Evolutionary conservation across 2,888 invertebrate species (phyloP).

Genomic region (Rambutsinella grinnellia): DNA sequence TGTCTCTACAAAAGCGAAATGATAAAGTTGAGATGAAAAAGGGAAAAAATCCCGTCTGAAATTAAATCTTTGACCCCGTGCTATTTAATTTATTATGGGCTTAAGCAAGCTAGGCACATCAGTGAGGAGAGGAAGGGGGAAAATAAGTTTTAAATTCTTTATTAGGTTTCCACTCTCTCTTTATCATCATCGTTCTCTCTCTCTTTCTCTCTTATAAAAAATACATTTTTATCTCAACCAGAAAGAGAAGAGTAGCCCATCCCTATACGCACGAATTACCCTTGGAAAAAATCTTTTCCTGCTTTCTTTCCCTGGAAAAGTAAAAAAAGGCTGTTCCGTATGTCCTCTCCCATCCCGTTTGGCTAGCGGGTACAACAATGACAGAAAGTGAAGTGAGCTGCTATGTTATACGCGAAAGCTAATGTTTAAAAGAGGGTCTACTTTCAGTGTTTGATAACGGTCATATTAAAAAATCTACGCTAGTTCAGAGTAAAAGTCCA

Average conservation of each 20-base stretch:
- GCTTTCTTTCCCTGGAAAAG: too few species aligned
- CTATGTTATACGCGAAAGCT: too few species aligned
- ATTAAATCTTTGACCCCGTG: conserved; percentile 56
- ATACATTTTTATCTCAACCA: background rate
- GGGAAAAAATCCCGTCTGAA: conserved; percentile 36
- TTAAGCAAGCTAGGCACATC: conserved; percentile 23
- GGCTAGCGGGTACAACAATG: too few species aligned
- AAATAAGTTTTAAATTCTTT: conserved; percentile 51
- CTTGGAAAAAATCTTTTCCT: background rate
- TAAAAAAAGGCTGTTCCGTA: too few species aligned
- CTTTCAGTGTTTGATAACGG: too few species aligned
- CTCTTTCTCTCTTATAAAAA: conserved; percentile 12
- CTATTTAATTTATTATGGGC: conserved; percentile 53
- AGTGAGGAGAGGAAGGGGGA: conserved; percentile 29
- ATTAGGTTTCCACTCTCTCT: conserved; percentile 48
- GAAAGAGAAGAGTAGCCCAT: background rate
- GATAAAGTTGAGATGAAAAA: conserved; percentile 15
- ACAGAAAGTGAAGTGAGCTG: too few species aligned
- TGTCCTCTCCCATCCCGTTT: too few species aligned
- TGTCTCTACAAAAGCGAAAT: background rate
- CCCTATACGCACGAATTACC: background rate
- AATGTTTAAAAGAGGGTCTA: too few species aligned
- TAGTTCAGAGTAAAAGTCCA: conserved; percentile 6
- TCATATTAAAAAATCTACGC: too few species aligned
- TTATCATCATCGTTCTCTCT: conserved; percentile 13